A percentile compares a stretch with the other conserved stretches of the same genome.
These are phyloP conservation scores for Drosophila melanica DNA, from an alignment of 1,140 invertebrate genomes.

Conservation along the genomic window DNA sequence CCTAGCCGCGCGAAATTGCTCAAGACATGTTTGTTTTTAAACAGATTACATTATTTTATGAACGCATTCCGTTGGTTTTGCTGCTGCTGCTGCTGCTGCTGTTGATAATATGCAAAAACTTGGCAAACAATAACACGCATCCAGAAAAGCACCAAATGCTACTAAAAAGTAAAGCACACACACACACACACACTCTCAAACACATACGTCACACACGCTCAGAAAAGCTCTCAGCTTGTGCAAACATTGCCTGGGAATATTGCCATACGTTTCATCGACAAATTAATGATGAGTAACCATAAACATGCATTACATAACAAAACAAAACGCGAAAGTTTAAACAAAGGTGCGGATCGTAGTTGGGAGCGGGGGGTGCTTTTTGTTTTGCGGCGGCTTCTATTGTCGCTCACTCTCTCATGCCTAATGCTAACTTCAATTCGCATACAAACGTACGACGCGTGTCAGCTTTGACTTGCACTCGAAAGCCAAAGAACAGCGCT, in stretches of 20 bases:
- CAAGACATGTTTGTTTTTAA: conserved; percentile 81
- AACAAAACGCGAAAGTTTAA: conserved; percentile 58
- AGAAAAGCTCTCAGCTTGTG: conserved; percentile 54
- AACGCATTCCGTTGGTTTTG: conserved; percentile 62
- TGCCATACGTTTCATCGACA: conserved; percentile 81
- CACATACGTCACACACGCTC: conserved; percentile 21
- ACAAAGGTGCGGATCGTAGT: conserved; percentile 4
- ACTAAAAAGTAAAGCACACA: conserved; percentile 61
- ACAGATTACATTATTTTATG: conserved; percentile 82
- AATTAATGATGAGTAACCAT: conserved; percentile 79
- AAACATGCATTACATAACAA: conserved; percentile 81
- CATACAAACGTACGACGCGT: conserved; percentile 35
- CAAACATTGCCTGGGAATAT: conserved; percentile 78
- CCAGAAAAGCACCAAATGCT: conserved; percentile 72
- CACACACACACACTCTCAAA: conserved; percentile 8
- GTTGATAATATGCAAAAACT: conserved; percentile 82
- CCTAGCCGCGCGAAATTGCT: conserved; percentile 80
- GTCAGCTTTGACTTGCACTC: conserved; percentile 46
- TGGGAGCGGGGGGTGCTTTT: conserved; percentile 16
- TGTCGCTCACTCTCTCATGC: conserved; percentile 46
- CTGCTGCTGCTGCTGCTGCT: conserved; percentile 26
- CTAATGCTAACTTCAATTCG: conserved; percentile 57
- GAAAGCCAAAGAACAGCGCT: conserved; percentile 3
- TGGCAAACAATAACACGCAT: conserved; percentile 80
- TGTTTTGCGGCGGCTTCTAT: conserved; percentile 39